These are phyloP conservation scores for Apogon talboti DNA, from an alignment of 2,797 vertebrate species.

Conservation along the genomic window DNA sequence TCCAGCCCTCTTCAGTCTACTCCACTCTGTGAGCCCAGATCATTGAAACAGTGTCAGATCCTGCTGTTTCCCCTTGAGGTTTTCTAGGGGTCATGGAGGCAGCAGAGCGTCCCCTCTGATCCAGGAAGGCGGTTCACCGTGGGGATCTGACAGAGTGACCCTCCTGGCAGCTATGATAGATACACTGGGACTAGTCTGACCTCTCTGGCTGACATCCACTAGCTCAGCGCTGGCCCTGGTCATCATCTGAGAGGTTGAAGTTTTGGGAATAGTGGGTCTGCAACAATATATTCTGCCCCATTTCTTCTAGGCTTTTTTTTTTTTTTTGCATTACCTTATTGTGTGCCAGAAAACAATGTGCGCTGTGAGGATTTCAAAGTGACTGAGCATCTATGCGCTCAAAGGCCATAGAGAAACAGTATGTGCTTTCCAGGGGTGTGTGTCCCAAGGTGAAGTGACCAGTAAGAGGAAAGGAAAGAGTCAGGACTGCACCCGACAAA, in stretches of 20 bases:
- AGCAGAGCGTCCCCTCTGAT: slow-evolving; percentile 65
- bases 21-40: slow-evolving; percentile 29
- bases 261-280: slow-evolving; percentile 50
- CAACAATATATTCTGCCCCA: slow-evolving; percentile 33
- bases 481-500: slow-evolving; percentile 11
- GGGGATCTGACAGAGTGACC: slow-evolving; percentile 77
- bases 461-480: slow-evolving; percentile 36
- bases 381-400: slow-evolving; percentile 32
- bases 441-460: slow-evolving; percentile 29
- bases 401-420: slow-evolving; percentile 39
- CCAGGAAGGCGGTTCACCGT: slow-evolving; percentile 53
- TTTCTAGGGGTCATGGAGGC: slow-evolving; percentile 57
- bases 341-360: slow-evolving; percentile 35
- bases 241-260: slow-evolving; percentile 56
- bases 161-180: slow-evolving; percentile 78
- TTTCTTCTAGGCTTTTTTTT: slow-evolving; percentile 42
- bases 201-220: slow-evolving; percentile 73
- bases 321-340: slow-evolving; percentile 9
- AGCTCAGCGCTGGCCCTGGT: slow-evolving; percentile 51
- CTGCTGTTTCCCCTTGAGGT: slow-evolving; percentile 44
- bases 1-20: slow-evolving; percentile 28
- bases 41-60: slow-evolving; percentile 41
- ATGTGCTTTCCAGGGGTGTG: slow-evolving; percentile 36
- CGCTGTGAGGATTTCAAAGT: slow-evolving; percentile 38
- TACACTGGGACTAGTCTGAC: slow-evolving; percentile 70